These are phyloP conservation scores for Willowsia nigromaculata DNA, from an alignment of 2,888 invertebrate species.

Conservation along the genomic window DNA sequence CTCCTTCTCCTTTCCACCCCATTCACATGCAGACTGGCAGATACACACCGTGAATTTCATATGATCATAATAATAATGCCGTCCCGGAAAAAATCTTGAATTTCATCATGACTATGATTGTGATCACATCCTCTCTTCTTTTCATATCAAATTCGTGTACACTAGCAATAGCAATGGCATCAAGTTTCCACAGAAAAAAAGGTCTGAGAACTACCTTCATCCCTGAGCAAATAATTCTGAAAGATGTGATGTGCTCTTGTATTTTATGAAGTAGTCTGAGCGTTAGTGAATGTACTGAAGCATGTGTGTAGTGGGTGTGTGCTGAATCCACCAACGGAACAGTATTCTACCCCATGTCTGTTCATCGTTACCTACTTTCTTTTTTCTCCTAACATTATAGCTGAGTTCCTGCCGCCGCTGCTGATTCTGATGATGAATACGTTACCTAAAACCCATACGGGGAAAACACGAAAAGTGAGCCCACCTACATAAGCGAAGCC, in stretches of 20 bases:
- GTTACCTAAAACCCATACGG: conserved; percentile 57
- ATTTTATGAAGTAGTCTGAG: conserved; percentile 12
- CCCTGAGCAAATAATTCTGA: conserved; percentile 65
- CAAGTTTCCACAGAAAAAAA: conserved; percentile 37
- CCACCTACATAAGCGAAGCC: conserved; percentile 35
- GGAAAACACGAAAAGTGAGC: not conserved
- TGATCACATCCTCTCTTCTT: not conserved
- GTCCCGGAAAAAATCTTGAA: conserved; percentile 56
- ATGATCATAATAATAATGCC: conserved; percentile 35
- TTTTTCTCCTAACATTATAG: not conserved
- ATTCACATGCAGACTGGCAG: not conserved
- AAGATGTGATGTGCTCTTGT: conserved; percentile 51
- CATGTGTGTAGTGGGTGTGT: conserved; percentile 30
- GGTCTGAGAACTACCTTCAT: conserved; percentile 26
- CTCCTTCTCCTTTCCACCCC: not conserved
- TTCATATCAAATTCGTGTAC: not conserved
- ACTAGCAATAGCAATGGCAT: not conserved
- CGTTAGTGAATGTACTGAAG: not conserved
- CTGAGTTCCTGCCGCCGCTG: too few relatives aligned
- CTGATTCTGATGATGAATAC: conserved; percentile 52
- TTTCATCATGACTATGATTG: conserved; percentile 44
- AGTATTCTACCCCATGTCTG: conserved; percentile 9
- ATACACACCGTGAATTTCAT: conserved; percentile 58
- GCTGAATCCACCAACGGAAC: not conserved
- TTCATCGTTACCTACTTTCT: conserved; percentile 62